Base-by-base conservation (phyloP, 1,140 invertebrate genomes). In the Sesamia nonagrioides region DNA sequence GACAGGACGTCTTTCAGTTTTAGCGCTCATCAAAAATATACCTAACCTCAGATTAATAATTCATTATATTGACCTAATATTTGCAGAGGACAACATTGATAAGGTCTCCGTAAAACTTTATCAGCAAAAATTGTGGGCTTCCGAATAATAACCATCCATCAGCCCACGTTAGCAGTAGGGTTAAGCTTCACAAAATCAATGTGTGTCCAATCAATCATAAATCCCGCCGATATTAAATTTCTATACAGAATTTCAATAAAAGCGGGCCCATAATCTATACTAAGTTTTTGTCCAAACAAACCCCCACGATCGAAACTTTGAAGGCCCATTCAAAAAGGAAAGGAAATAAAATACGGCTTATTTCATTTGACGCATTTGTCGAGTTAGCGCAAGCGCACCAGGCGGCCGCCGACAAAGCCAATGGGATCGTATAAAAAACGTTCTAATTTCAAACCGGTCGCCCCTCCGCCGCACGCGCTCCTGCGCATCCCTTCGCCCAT, bases 381-480 rank as follows among this genome's bases (percentile, higher is more conserved):
- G 91, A 94, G 92, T 93, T 93, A 93, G 93, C 93, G 91, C 91
- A 89, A 86, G 89, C 93, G 87, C 92, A 89, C 90, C 88, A 87
- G 91, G 92, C 91, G 91, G 92, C 84, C 88, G 89, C 92, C 93
- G 93, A 94, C 93, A 94, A 94, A 93, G 88, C 88, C 85, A 82
- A 79, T 83, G 77, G 82, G 78, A 54, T 77, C 80, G 87, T 86
- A 91, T 88, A 92, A 93, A 95, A 94, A 94, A 92, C 93, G 91
- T 93, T 95, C 93, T 95, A 95, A 95, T 92, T 95, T 92, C 86
- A 94, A 95, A 95, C 93, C 93, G 93, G 93, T 94, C 89, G 84
- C 92, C 91, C 92, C 91, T 89, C 88, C 84, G 84, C 84, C 90
- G 89, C 89, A 92, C 92, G 91, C 91, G 91, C 91, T 91, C 91